Percentiles rank a stretch among this genome's conserved stretches.
Evolutionary conservation across 2,888 invertebrate genomes (phyloP).

Genomic region (Agrilus cyanescens): DNA sequence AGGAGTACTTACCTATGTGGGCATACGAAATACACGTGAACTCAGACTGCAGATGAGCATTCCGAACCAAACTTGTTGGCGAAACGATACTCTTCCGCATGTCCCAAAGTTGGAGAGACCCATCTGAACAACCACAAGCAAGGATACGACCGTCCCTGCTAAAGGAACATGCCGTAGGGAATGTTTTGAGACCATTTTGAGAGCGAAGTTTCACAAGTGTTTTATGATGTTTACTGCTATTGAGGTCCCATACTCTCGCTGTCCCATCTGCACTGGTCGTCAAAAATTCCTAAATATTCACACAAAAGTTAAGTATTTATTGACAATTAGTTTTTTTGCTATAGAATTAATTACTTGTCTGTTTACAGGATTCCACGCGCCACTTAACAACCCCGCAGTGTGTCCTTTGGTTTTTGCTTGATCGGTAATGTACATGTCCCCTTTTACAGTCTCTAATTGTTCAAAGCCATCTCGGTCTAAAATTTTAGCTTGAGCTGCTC

Average conservation of each 20-base stretch:
- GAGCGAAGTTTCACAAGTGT: slow-evolving; percentile 78
- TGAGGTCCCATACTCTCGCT: slow-evolving; percentile 77
- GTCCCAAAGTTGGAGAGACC: slow-evolving; percentile 96
- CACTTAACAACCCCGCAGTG: slow-evolving; percentile 77
- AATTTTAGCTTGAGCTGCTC: slow-evolving; percentile 86
- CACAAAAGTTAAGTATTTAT: too few relatives aligned
- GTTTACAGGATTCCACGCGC: slow-evolving; percentile 87
- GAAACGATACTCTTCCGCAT: slow-evolving; percentile 84
- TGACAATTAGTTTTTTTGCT: too few relatives aligned
- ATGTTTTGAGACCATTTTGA: slow-evolving; percentile 73
- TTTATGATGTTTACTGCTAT: slow-evolving; percentile 63
- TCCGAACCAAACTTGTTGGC: slow-evolving; percentile 62
- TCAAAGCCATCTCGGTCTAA: slow-evolving; percentile 91
- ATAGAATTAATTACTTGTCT: slow-evolving; percentile 42
- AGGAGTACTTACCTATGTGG: slow-evolving; percentile 59
- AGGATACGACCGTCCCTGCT: slow-evolving; percentile 67
- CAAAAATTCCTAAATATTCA: slow-evolving; percentile 61
- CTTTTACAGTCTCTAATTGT: slow-evolving; percentile 84
- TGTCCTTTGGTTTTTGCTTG: slow-evolving; percentile 89
- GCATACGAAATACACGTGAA: slow-evolving; percentile 80
- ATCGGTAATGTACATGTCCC: slow-evolving; percentile 72
- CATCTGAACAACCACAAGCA: slow-evolving; percentile 87
- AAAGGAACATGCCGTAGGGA: slow-evolving; percentile 63
- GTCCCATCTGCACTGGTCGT: slow-evolving; percentile 93
- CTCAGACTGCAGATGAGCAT: slow-evolving; percentile 72